Percentiles rank a stretch among this genome's conserved stretches.
Evolutionary conservation across 2,888 invertebrate genomes (phyloP).

Genomic region (Ectemnius lituratus): DNA sequence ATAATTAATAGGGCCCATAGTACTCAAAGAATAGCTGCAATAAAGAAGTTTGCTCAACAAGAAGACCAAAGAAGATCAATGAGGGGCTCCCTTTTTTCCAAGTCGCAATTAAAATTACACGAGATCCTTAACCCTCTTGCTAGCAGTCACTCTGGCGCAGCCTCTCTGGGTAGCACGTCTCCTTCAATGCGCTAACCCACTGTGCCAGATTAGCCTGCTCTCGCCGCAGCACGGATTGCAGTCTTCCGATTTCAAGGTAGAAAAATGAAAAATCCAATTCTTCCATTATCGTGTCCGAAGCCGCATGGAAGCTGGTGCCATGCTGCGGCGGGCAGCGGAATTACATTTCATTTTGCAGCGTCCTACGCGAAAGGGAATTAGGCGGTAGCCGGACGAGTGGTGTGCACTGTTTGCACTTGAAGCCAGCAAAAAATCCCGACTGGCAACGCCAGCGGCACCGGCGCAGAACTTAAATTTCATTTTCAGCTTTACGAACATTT

Average conservation of each 20-base stretch:
- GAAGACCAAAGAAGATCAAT: too few species aligned
- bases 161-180: too few species aligned
- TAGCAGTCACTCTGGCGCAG: too few species aligned
- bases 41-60: too few species aligned
- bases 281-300: background rate
- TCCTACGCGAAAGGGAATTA: background rate
- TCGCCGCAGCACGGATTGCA: background rate
- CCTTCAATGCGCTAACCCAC: slow-evolving; percentile 4
- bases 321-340: background rate
- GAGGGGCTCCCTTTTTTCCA: too few species aligned
- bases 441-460: background rate
- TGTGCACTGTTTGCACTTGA: background rate
- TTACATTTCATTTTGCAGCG: slow-evolving; percentile 2
- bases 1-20: too few species aligned
- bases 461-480: slow-evolving; percentile 2
- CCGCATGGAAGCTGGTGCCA: background rate
- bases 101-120: too few species aligned
- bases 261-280: slow-evolving; percentile 2
- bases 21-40: too few species aligned
- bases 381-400: background rate
- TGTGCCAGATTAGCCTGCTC: background rate
- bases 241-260: too few species aligned
- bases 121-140: too few species aligned
- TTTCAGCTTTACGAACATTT: slow-evolving; percentile 2
- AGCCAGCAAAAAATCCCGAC: background rate